These are phyloP conservation scores for Mastomys coucha DNA, from an alignment of 2,113 vertebrate genomes.

Conservation along the genomic window DNA sequence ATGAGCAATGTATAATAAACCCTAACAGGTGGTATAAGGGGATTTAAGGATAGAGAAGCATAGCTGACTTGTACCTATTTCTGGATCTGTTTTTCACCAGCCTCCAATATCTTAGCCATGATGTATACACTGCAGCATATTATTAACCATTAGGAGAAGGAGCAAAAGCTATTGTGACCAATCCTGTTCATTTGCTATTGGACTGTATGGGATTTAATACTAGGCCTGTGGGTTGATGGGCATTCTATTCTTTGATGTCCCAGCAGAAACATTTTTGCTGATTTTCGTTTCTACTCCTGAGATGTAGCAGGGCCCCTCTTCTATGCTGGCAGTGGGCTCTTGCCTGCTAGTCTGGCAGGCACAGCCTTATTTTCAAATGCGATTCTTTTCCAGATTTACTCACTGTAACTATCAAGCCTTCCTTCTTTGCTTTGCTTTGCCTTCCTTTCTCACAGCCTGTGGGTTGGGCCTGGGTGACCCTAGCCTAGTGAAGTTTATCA, in stretches of 20 bases:
- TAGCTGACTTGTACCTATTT: background rate
- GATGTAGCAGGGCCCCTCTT: background rate
- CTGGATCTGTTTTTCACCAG: background rate
- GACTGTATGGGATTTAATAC: background rate
- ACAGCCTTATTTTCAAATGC: background rate
- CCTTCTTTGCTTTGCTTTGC: background rate
- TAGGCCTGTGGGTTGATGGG: background rate
- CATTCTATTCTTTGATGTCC: background rate
- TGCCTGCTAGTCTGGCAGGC: background rate
- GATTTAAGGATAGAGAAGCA: background rate
- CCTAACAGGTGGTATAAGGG: background rate
- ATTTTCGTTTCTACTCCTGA: background rate
- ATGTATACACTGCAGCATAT: background rate
- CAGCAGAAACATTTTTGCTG: background rate
- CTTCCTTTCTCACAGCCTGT: background rate
- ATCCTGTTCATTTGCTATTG: conserved; percentile 48
- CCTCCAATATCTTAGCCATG: background rate
- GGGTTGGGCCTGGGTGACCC: background rate
- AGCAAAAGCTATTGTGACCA: conserved; percentile 52
- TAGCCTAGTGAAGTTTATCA: background rate
- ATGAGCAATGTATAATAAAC: background rate
- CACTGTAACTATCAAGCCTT: background rate
- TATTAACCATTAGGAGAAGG: conserved; percentile 11
- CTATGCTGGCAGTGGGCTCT: conserved; percentile 8
- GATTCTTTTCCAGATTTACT: background rate